These are phyloP conservation scores for Phyllotreta striolata DNA, from an alignment of 2,888 invertebrate genomes.

Conservation along the genomic window DNA sequence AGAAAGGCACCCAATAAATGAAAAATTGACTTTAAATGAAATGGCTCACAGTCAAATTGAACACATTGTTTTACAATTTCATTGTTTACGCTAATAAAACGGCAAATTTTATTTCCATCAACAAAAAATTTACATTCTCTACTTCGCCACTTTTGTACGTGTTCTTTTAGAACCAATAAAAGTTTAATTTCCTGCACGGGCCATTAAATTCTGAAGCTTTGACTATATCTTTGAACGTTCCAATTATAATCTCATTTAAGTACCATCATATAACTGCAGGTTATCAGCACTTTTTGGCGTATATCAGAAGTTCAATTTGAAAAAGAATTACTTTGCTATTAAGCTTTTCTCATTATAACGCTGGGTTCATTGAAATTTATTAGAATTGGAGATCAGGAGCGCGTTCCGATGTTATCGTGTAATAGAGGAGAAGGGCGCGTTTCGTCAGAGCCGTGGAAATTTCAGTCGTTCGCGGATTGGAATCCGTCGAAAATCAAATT, in stretches of 20 bases:
- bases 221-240: constrained; percentile 13
- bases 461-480: neutral
- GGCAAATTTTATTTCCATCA: neutral
- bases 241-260: constrained; percentile 13
- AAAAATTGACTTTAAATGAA: too few species aligned
- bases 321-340: constrained; percentile 16
- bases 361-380: constrained; percentile 34
- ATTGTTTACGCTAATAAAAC: neutral
- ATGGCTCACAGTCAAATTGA: too few species aligned
- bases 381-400: constrained; percentile 31
- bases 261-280: constrained; percentile 2
- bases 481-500: too few species aligned
- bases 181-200: constrained; percentile 3
- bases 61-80: too few species aligned
- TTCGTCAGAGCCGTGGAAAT: neutral
- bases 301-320: constrained; percentile 10
- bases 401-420: constrained; percentile 25
- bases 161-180: constrained; percentile 7
- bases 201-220: constrained; percentile 8
- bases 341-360: constrained; percentile 20
- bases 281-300: constrained; percentile 9
- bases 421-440: constrained; percentile 13
- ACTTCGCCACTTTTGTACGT: constrained; percentile 10
- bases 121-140: constrained; percentile 1
- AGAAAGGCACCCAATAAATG: too few species aligned